Evolutionary conservation across 1,140 invertebrate genomes (phyloP).

Genomic region (Bilobella aurantiaca): DNA sequence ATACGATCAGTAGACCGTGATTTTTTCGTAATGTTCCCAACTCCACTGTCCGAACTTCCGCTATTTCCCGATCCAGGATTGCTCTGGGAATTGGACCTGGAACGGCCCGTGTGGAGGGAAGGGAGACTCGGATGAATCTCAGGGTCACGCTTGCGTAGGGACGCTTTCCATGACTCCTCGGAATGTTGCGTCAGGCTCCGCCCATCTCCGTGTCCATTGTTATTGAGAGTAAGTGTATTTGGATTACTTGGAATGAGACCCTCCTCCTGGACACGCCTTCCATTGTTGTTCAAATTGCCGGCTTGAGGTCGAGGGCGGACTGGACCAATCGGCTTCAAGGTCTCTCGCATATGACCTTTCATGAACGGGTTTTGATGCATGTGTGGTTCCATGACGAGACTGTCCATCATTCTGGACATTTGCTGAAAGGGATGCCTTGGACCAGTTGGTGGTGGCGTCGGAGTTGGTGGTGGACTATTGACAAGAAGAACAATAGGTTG

Average conservation of each 20-base stretch:
- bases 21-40: constrained; percentile 29
- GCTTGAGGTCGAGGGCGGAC: constrained; percentile 22
- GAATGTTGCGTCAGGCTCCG: constrained; percentile 7
- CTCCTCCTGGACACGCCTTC: not conserved
- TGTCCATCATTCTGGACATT: constrained; percentile 61
- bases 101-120: constrained; percentile 11
- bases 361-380: constrained; percentile 3
- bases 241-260: constrained; percentile 28
- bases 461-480: constrained; percentile 31
- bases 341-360: constrained; percentile 16
- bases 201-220: constrained; percentile 1
- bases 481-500: not conserved
- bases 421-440: constrained; percentile 48
- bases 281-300: constrained; percentile 18
- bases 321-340: constrained; percentile 25
- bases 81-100: constrained; percentile 35
- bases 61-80: constrained; percentile 30
- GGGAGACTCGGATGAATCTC: constrained; percentile 55
- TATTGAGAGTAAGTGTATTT: constrained; percentile 17
- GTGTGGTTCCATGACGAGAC: constrained; percentile 52
- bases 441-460: constrained; percentile 39
- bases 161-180: constrained; percentile 49
- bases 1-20: constrained; percentile 36
- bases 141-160: constrained; percentile 51
- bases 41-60: constrained; percentile 15